Percentiles rank a stretch among this genome's conserved stretches.
These are phyloP conservation scores for Formica selysi DNA, from an alignment of 1,140 invertebrate genomes.

Conservation along the genomic window DNA sequence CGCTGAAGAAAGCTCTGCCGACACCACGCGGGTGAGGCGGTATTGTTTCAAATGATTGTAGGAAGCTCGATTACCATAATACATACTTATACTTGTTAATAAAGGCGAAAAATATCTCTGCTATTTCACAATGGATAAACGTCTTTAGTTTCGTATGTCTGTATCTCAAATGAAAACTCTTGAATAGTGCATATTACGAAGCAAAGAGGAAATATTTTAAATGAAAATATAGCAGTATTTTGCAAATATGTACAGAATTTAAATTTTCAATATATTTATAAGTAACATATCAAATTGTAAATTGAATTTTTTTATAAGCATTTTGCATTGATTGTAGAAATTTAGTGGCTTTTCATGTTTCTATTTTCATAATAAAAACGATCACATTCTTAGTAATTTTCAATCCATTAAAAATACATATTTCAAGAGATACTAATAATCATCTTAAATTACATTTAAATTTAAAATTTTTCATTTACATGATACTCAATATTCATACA, in stretches of 20 bases:
- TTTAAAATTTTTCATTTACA: not conserved
- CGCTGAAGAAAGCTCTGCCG: conserved; percentile 40
- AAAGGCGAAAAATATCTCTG: conserved; percentile 37
- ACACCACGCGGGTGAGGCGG: not conserved
- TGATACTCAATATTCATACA: not conserved
- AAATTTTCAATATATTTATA: not conserved
- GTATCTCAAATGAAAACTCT: not conserved
- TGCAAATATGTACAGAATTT: not conserved
- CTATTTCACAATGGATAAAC: conserved; percentile 35
- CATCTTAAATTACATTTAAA: not conserved
- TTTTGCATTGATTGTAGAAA: no score
- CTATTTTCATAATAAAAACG: no score
- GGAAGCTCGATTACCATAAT: conserved; percentile 61
- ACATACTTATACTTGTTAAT: conserved; percentile 52
- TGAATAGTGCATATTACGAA: not conserved
- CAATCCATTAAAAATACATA: no score
- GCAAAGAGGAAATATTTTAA: not conserved
- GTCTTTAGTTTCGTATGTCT: conserved; percentile 30
- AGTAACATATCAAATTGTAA: not conserved
- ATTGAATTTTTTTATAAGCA: no score
- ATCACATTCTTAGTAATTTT: no score
- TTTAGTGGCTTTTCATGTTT: no score
- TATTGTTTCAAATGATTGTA: conserved; percentile 60
- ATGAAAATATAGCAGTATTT: not conserved
- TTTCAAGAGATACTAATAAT: not conserved